A percentile compares a stretch with the other conserved stretches of the same genome.
Evolutionary conservation across 2,888 invertebrate species (phyloP).

Genomic region (Lasioglossum figueresi): DNA sequence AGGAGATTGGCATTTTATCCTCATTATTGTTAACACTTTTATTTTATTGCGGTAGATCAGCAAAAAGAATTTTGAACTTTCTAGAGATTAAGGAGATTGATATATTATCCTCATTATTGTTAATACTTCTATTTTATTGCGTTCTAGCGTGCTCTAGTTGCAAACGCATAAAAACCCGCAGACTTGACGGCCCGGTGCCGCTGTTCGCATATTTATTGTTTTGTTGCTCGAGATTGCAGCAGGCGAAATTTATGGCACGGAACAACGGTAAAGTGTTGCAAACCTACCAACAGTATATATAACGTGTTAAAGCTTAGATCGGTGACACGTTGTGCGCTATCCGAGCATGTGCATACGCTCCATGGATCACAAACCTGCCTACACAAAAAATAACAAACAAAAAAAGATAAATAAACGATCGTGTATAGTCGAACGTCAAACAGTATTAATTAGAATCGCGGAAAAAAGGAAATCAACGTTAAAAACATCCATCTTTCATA

Average conservation of each 20-base stretch:
- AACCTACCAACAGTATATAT: not conserved
- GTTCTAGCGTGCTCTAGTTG: not conserved
- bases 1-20: too few species aligned
- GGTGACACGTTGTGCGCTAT: not conserved
- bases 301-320: constrained; percentile 7
- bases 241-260: not conserved
- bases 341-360: not conserved
- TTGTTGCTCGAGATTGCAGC: constrained; percentile 5
- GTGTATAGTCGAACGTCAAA: not conserved
- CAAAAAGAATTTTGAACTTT: too few species aligned
- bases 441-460: constrained; percentile 1
- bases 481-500: not conserved
- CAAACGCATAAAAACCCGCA: not conserved
- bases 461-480: not conserved
- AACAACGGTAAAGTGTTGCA: constrained; percentile 1
- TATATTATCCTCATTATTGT: too few species aligned
- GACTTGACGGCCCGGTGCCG: not conserved
- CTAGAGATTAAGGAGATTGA: too few species aligned
- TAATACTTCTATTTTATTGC: not conserved
- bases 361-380: not conserved
- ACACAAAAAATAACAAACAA: not conserved
- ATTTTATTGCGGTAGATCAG: not conserved
- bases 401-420: not conserved
- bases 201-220: not conserved
- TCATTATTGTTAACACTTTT: not conserved